Percentiles rank a stretch among this genome's conserved stretches.
Conservation (phyloP, 2,888 invertebrate species). For the Timema podura region DNA sequence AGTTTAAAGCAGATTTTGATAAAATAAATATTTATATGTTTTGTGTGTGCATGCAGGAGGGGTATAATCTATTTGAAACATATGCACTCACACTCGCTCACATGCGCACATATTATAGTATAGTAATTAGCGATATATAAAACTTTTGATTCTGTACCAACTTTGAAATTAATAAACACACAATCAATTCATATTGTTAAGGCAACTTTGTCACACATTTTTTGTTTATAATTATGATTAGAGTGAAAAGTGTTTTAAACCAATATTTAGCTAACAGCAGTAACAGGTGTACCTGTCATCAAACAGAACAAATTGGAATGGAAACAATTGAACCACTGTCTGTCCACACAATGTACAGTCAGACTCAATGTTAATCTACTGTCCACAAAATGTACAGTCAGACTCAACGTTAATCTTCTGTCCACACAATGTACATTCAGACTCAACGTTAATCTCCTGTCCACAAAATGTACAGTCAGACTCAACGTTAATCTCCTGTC, state of each 20-base stretch:
- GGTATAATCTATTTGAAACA: constrained; percentile 26
- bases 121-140: constrained; percentile 32
- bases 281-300: constrained; percentile 30
- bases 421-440: too few relatives aligned
- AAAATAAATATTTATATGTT: constrained; percentile 13
- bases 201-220: constrained; percentile 32
- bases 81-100: constrained; percentile 18
- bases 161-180: constrained; percentile 33
- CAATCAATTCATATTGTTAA: constrained; percentile 33
- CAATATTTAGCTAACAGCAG: constrained; percentile 29
- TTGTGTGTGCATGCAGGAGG: constrained; percentile 29
- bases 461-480: too few relatives aligned
- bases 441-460: too few relatives aligned
- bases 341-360: constrained; percentile 10
- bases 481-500: too few relatives aligned
- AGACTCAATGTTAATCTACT: constrained; percentile 13
- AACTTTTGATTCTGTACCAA: constrained; percentile 33
- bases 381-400: background rate
- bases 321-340: too few relatives aligned
- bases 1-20: constrained; percentile 25
- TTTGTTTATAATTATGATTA: constrained; percentile 28
- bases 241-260: constrained; percentile 32
- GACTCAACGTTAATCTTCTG: too few relatives aligned
- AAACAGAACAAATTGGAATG: constrained; percentile 19
- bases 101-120: constrained; percentile 23